These are phyloP conservation scores for Eulacestoma nigropectus DNA, from an alignment of 2,113 vertebrate genomes.

Conservation along the genomic window DNA sequence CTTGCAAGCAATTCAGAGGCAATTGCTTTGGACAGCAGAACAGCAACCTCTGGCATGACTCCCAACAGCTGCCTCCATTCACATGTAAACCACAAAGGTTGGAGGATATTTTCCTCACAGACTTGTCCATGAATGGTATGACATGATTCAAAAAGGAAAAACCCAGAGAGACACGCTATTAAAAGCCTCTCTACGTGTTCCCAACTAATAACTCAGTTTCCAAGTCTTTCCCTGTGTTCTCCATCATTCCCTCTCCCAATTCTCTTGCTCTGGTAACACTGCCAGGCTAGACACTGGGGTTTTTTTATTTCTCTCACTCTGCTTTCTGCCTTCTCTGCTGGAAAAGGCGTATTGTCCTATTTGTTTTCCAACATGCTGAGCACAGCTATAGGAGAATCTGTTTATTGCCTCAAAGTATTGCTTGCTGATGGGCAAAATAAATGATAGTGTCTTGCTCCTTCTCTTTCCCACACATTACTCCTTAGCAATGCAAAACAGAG, in stretches of 20 bases:
- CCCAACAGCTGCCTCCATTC: conserved; percentile 35
- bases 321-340: background rate
- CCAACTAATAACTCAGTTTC: background rate
- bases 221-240: background rate
- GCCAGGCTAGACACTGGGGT: background rate
- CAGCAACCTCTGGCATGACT: conserved; percentile 17
- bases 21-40: conserved; percentile 20
- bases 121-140: background rate
- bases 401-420: background rate
- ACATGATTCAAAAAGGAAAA: background rate
- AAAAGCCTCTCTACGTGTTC: background rate
- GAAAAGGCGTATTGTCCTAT: background rate
- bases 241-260: background rate
- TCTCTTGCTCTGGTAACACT: background rate
- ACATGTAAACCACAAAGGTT: conserved; percentile 21
- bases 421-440: background rate
- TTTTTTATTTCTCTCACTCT: background rate
- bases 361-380: background rate
- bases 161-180: background rate
- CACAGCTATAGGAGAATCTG: background rate
- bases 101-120: background rate
- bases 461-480: background rate
- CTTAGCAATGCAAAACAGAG: background rate
- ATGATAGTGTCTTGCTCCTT: background rate
- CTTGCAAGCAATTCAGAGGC: background rate